A percentile compares a stretch with the other conserved stretches of the same genome.
phyloP scores from a whole-genome alignment of 2,797 vertebrate species.

The Sebastes reedi region DNA sequence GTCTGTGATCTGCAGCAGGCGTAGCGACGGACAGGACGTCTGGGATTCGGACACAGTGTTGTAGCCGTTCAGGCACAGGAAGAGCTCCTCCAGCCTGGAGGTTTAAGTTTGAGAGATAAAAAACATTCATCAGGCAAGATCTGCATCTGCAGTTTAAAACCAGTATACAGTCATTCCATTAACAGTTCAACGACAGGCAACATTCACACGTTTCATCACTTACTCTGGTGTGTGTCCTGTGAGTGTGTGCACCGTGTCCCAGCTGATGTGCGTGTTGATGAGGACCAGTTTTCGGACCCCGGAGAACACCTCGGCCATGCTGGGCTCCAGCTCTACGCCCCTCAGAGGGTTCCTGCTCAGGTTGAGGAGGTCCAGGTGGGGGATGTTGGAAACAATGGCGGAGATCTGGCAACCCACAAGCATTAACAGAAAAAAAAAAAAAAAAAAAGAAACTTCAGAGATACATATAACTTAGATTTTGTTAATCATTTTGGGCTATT shows the following conservation, averaged over 20 bases:
- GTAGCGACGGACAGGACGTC: slow-evolving; percentile 89
- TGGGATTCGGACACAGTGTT: slow-evolving; percentile 88
- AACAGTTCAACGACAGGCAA: no score
- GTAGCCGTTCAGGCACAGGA: slow-evolving; percentile 97
- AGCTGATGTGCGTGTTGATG: slow-evolving; percentile 95
- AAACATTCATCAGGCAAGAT: neutral
- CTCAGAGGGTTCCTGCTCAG: slow-evolving; percentile 97
- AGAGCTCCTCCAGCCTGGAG: slow-evolving; percentile 94
- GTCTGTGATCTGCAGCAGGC: slow-evolving; percentile 96
- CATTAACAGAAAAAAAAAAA: neutral
- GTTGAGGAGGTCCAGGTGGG: slow-evolving; percentile 96
- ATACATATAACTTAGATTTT: neutral
- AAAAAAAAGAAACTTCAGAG: neutral
- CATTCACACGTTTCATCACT: slow-evolving; percentile 57
- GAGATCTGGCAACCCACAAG: slow-evolving; percentile 84
- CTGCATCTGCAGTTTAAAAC: neutral
- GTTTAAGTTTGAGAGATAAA: neutral
- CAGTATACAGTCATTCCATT: no score
- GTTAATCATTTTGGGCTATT: no score
- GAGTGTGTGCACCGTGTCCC: slow-evolving; percentile 95
- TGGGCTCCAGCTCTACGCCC: slow-evolving; percentile 87
- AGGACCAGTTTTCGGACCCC: slow-evolving; percentile 93
- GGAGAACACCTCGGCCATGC: slow-evolving; percentile 88
- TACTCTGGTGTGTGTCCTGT: slow-evolving; percentile 93
- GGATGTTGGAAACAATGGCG: slow-evolving; percentile 95